Conservation (phyloP, 2,888 invertebrate species). For the Noctua comes region DNA sequence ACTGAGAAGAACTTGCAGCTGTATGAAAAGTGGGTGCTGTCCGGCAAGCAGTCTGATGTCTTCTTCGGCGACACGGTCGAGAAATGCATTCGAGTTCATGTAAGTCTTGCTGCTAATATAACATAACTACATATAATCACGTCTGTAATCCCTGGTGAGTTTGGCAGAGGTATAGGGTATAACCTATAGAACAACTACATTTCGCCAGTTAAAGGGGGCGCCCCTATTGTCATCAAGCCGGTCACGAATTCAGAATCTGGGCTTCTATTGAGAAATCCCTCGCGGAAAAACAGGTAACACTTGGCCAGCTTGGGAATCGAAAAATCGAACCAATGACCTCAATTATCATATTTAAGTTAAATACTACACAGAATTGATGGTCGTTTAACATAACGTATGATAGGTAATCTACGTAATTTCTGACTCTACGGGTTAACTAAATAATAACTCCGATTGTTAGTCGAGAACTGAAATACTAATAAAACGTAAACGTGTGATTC, state of each 20-base stretch:
- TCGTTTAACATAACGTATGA: not conserved
- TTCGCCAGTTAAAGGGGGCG: not conserved
- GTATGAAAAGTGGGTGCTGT: constrained; percentile 98
- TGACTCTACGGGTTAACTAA: constrained; percentile 5
- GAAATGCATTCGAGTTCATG: constrained; percentile 96
- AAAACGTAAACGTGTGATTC: constrained; percentile 20
- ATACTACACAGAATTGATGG: not conserved
- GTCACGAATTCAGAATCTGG: not conserved
- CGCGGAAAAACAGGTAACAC: not conserved
- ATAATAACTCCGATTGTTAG: constrained; percentile 27
- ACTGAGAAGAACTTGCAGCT: constrained; percentile 97
- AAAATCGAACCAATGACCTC: not conserved
- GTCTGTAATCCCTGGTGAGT: not conserved
- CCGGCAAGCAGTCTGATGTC: constrained; percentile 97
- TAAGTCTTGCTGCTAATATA: constrained; percentile 73
- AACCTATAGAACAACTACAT: not conserved
- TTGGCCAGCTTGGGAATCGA: not conserved
- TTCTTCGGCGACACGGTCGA: constrained; percentile 99
- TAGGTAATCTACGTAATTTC: not conserved
- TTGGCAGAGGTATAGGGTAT: not conserved
- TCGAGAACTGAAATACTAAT: constrained; percentile 25
- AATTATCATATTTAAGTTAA: not conserved
- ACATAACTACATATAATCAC: not conserved
- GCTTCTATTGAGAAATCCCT: not conserved
- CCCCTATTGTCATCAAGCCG: not conserved